Evolutionary conservation across 2,797 vertebrate species (phyloP).

Genomic region (Austrolebias charrua): DNA sequence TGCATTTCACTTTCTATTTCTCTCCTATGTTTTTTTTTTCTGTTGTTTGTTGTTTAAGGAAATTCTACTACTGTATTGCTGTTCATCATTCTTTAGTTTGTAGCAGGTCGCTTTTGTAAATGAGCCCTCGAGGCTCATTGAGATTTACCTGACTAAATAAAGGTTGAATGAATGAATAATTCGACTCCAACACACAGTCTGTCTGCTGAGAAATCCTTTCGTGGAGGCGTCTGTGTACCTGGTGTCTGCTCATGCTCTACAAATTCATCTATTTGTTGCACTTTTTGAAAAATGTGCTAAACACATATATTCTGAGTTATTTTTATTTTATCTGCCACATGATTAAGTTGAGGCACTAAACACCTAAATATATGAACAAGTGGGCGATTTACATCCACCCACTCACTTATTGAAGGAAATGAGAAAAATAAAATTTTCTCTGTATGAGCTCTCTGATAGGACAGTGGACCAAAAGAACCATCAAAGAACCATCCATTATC

Average conservation of each 20-base stretch:
- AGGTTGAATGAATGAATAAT: no score
- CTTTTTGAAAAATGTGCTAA: constrained; percentile 1
- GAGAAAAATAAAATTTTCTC: neutral
- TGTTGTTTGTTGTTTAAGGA: no score
- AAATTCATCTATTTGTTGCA: neutral
- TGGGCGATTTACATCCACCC: constrained; percentile 4
- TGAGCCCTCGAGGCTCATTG: no score
- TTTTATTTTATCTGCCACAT: neutral
- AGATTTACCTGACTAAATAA: no score
- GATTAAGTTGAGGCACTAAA: neutral
- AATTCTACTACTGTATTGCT: no score
- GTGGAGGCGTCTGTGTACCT: neutral
- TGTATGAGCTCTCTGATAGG: neutral
- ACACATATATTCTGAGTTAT: neutral
- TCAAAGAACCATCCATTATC: no score
- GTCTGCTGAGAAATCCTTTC: neutral
- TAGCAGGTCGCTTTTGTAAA: no score
- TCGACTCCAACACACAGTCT: neutral
- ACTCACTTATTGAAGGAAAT: neutral
- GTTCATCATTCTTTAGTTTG: no score
- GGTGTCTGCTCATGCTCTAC: neutral
- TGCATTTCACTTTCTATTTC: no score
- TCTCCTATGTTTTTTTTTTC: no score
- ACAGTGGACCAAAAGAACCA: no score
- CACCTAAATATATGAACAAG: neutral